phyloP scores from a whole-genome alignment of 2,797 vertebrate species.

The Percopsis omiscomaycus region DNA sequence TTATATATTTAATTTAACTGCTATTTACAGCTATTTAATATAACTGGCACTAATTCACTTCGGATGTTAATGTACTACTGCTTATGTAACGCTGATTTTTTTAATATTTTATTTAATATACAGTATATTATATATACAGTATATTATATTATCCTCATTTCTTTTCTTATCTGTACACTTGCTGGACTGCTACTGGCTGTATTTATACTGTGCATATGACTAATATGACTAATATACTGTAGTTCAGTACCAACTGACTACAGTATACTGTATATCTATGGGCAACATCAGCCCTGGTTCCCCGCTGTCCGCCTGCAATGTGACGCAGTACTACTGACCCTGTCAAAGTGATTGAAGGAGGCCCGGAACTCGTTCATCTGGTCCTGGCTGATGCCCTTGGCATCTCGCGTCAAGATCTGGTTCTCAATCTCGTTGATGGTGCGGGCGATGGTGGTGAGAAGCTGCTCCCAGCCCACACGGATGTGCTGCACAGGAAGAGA shows the following conservation, averaged over 20 bases:
- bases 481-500: conserved; percentile 82
- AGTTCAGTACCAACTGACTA: not conserved
- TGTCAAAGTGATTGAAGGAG: conserved; percentile 98
- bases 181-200: too few species aligned
- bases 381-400: conserved; percentile 98
- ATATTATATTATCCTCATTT: too few species aligned
- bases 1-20: too few species aligned
- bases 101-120: too few species aligned
- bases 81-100: too few species aligned
- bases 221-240: too few species aligned
- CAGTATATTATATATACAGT: too few species aligned
- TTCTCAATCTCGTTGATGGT: conserved; percentile 98
- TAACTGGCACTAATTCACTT: too few species aligned
- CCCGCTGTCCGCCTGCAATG: conserved; percentile 8
- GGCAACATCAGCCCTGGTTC: not conserved
- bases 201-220: too few species aligned
- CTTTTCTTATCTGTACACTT: too few species aligned
- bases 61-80: too few species aligned
- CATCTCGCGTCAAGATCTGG: conserved; percentile 95
- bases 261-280: not conserved
- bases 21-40: too few species aligned
- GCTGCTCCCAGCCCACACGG: conserved; percentile 97
- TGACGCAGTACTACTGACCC: conserved; percentile 80
- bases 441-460: conserved; percentile 95
- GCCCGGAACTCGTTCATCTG: conserved; percentile 97